phyloP scores from a whole-genome alignment of 2,888 invertebrate species.

The Aphodius granarius region DNA sequence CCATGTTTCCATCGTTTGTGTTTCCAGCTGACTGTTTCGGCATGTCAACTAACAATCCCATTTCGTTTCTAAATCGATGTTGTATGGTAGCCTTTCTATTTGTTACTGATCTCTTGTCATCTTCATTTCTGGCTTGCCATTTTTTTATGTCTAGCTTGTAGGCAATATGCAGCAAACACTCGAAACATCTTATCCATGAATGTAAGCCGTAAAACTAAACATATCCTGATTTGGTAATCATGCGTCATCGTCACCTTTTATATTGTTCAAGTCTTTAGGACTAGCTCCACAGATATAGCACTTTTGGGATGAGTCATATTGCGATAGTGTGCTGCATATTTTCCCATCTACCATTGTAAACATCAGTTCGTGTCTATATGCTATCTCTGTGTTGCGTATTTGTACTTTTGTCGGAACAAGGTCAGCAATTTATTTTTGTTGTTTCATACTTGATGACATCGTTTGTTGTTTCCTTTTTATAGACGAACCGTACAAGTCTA shows the following conservation, averaged over 20 bases:
- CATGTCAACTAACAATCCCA: slow-evolving; percentile 20
- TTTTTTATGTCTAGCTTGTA: slow-evolving; percentile 26
- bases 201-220: slow-evolving; percentile 18
- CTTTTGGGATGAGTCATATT: not conserved
- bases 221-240: not conserved
- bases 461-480: not conserved
- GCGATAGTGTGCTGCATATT: slow-evolving; percentile 1
- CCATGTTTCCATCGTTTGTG: slow-evolving; percentile 32
- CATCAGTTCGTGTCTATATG: not conserved
- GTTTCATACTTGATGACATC: not conserved
- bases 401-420: slow-evolving; percentile 1
- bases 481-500: not conserved
- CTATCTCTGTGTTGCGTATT: not conserved
- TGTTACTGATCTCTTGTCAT: slow-evolving; percentile 18
- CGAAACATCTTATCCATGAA: slow-evolving; percentile 31
- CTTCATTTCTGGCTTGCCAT: slow-evolving; percentile 24
- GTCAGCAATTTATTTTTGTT: not conserved
- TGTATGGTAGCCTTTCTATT: slow-evolving; percentile 17
- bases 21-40: slow-evolving; percentile 32
- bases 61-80: slow-evolving; percentile 1
- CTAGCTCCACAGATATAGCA: slow-evolving; percentile 1
- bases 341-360: slow-evolving; percentile 11
- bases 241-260: slow-evolving; percentile 6
- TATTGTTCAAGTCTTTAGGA: not conserved
- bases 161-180: slow-evolving; percentile 27